Evolutionary conservation across 2,797 vertebrate genomes (phyloP), one percentile per base, ranked within the genome.

Genomic region (Lacerta viridis): DNA sequence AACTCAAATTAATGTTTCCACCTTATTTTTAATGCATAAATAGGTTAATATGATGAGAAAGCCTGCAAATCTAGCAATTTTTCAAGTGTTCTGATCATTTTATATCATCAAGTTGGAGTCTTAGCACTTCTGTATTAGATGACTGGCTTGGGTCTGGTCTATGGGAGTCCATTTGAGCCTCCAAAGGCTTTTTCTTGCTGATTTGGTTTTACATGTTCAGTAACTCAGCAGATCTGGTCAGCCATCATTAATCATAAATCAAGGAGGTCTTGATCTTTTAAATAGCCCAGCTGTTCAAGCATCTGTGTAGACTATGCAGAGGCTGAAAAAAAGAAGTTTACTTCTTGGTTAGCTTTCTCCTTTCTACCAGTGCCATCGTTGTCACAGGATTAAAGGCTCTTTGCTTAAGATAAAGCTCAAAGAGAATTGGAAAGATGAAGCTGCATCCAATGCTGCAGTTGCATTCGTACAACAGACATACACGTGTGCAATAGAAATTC

Each of bases 211-310:
- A 1, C 5, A 17, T 82, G 41, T 80, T 84, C 66, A 79, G 83
- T 79, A 82, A 76, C 43, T 93, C 69, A 91, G 78, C 79, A 83
- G 85, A 83, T 66, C 80, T 0, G 11, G 85, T 88, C 86, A 83
- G 0, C 75, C 88, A 33, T 87, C 89, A 84, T 91, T 90, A 91
- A 92, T 80, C 92, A 90, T 84, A 87, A 85, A 85, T 61, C 83
- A 88, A 77, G 27, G 23, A 88, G 43, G 80, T 84, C 80, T 15
- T 76, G 59, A 83, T 39, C 84, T 91, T 77, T 4, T 86, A 87
- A 91, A 86, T 20, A 87, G 39, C 61, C 64, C 74, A 83, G 77
- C 80, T 94, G 87, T 87, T 93, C 80, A 91, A 87, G 50, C 85
- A 80, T 29, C 61, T 84, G 55, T 4, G 82, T 0, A 2, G 64